Conservation (phyloP, 1,140 invertebrate species). For the Telenomus remus region DNA sequence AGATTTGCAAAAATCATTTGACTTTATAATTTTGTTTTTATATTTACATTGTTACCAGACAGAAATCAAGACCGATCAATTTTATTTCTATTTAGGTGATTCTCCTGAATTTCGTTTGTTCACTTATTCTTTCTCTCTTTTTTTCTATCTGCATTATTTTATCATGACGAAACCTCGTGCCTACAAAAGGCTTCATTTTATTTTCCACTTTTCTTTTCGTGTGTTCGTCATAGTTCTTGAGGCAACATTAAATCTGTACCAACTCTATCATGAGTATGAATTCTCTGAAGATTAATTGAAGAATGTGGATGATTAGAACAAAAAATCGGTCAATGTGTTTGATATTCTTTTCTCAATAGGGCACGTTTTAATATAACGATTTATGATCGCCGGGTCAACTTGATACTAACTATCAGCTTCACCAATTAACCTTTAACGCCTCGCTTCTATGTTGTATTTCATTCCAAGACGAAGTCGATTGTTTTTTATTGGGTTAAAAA, state of each 20-base stretch:
- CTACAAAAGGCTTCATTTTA: too few species aligned
- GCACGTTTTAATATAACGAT: constrained; percentile 55
- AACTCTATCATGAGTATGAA: constrained; percentile 1
- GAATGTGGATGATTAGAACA: constrained; percentile 33
- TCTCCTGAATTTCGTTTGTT: too few species aligned
- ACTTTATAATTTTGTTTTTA: not conserved
- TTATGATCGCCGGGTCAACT: constrained; percentile 58
- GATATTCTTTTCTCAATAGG: constrained; percentile 52
- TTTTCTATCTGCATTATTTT: not conserved
- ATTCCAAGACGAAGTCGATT: constrained; percentile 55
- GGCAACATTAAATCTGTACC: not conserved
- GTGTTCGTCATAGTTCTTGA: too few species aligned
- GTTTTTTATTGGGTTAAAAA: constrained; percentile 56
- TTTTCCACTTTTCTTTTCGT: too few species aligned
- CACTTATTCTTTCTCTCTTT: not conserved
- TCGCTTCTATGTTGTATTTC: constrained; percentile 56
- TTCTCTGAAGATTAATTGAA: constrained; percentile 29
- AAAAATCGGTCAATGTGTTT: constrained; percentile 57
- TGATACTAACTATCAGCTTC: constrained; percentile 57
- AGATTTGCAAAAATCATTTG: constrained; percentile 13
- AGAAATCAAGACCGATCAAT: not conserved
- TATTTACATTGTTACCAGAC: not conserved
- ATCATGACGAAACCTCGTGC: not conserved
- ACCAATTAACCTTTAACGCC: constrained; percentile 60
- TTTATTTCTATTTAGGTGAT: too few species aligned